phyloP scores from a whole-genome alignment of 2,113 vertebrate genomes.

The Aptenodytes patagonicus region DNA sequence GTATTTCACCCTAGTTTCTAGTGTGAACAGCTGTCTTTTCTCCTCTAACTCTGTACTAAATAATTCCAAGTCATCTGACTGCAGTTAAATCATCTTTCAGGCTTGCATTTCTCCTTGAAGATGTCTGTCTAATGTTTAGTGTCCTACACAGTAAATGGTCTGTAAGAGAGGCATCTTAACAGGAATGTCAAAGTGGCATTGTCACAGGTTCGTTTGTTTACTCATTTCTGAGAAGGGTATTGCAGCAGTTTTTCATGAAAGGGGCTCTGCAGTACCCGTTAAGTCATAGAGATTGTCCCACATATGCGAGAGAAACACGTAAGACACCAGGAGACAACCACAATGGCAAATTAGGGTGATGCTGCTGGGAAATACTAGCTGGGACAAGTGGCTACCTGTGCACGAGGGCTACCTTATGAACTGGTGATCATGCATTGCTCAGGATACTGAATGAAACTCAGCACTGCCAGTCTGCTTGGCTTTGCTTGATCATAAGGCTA shows the following conservation, averaged over 20 bases:
- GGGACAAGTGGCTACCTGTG: background rate
- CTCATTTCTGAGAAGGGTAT: background rate
- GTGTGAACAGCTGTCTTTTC: background rate
- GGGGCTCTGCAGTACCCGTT: background rate
- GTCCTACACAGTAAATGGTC: background rate
- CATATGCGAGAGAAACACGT: accelerated
- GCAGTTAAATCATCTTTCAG: background rate
- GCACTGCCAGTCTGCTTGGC: background rate
- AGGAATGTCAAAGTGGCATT: background rate
- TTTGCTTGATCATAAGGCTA: background rate
- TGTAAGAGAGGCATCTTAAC: background rate
- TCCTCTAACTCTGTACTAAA: background rate
- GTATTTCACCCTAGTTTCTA: background rate
- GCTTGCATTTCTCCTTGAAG: background rate
- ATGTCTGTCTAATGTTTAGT: background rate
- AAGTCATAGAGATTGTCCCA: background rate
- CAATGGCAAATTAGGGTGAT: background rate
- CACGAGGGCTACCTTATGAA: background rate
- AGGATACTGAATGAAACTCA: background rate
- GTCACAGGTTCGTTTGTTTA: background rate
- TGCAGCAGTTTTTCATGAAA: background rate
- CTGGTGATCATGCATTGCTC: background rate
- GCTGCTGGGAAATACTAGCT: background rate
- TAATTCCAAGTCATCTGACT: background rate
- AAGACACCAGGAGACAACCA: too few relatives aligned